These are phyloP conservation scores for Acanthisitta chloris DNA, from an alignment of 2,113 vertebrate species.

Conservation along the genomic window DNA sequence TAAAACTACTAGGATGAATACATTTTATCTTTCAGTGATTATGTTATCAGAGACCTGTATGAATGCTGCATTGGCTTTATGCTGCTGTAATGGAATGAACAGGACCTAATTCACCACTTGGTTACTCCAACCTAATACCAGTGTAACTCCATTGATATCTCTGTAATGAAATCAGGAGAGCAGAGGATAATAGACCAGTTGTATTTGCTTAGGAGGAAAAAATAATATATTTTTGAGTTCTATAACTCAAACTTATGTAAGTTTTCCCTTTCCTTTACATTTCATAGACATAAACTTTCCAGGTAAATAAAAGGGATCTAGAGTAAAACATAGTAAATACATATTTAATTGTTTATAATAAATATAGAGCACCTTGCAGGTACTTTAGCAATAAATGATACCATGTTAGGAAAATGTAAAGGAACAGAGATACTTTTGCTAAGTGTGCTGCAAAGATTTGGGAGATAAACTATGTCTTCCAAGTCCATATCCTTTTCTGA, in stretches of 20 bases:
- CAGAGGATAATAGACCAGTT: not conserved
- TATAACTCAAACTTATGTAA: not conserved
- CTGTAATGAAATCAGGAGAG: not conserved
- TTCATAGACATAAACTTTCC: not conserved
- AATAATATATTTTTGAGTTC: not conserved
- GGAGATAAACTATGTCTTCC: not conserved
- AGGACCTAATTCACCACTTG: not conserved
- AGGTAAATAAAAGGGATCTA: not conserved
- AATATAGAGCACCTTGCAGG: not conserved
- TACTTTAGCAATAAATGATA: not conserved
- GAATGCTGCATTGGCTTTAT: not conserved
- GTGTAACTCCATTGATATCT: not conserved
- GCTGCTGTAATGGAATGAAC: not conserved
- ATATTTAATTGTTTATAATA: not conserved
- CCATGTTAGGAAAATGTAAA: not conserved
- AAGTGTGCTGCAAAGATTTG: not conserved
- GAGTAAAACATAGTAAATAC: not conserved
- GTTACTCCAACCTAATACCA: not conserved
- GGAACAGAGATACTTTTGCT: not conserved
- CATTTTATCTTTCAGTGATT: not conserved
- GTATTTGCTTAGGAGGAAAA: not conserved
- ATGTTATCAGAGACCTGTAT: not conserved
- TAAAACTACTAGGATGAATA: not conserved
- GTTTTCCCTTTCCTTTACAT: not conserved
- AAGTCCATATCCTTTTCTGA: not conserved